Base-by-base conservation (phyloP, 2,888 invertebrate species). In the Tiliacea citrago region DNA sequence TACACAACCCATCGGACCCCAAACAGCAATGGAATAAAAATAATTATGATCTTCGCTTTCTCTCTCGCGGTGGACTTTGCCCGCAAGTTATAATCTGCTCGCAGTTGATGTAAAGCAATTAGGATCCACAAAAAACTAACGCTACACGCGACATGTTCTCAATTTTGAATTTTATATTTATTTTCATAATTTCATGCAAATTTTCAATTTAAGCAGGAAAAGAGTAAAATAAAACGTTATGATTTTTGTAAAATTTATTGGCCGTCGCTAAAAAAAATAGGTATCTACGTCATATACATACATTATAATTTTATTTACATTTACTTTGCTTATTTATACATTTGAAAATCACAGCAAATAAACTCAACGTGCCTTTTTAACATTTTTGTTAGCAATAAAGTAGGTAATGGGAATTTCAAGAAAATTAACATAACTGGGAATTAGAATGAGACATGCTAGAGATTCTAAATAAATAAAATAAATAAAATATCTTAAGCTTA, bases 51-150 rank as follows among this genome's bases (percentile, higher is more conserved):
- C 10, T 63, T 65, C 74, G 63, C 39, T 67, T 65, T 72, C 61
- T 58, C 49, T 42, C 2, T 65, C 57, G 49, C 60, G 74, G 51
- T 68, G 55, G 39, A 55, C 45, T 91, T 89, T 90, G 88, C 88
- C 88, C 91, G 90, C 88, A 89, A 92, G 91, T 90, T 91, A 92
- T 94, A 94, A 95, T 95, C 93, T 93, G 86, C 90, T 89, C 89
- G 88, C 88, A 79, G 78, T 88, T 90, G 86, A 86, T 88, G 86
- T 90, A 87, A 88, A 83, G 86, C 89, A 90, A 90, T 93, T 93
- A 91, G 88, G 89, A 86, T 75, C 82, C 88, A 90, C 90, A 93
- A 93, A 93, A 92, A 91, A 88, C 86, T 86, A 88, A 85, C 57
- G 72, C 82, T 77, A 77, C 68, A 79, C 74, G 75, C 68, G 81